These are phyloP conservation scores for Thera britannica DNA, from an alignment of 2,888 invertebrate genomes.

Conservation along the genomic window DNA sequence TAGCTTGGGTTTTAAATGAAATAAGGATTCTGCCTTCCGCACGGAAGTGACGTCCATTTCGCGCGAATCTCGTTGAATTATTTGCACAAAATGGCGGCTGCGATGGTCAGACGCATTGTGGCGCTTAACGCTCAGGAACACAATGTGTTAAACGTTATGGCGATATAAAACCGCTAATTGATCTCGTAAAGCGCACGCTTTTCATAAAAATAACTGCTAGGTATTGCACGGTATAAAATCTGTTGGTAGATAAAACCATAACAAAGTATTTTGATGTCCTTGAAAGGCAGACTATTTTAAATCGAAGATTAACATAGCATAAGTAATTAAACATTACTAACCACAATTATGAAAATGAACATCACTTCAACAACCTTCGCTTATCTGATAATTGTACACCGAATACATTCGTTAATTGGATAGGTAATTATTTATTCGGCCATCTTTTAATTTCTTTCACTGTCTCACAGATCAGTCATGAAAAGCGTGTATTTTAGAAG, in stretches of 20 bases:
- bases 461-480: conserved; percentile 11
- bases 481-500: conserved; percentile 15
- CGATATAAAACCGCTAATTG: conserved; percentile 71
- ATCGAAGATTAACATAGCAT: too few species aligned
- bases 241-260: neutral
- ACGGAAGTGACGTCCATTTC: conserved; percentile 69
- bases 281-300: neutral
- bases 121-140: conserved; percentile 45
- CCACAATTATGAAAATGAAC: neutral
- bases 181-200: conserved; percentile 58
- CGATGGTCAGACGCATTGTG: conserved; percentile 63
- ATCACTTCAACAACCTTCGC: neutral
- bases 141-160: conserved; percentile 58
- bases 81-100: conserved; percentile 70
- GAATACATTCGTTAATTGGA: conserved; percentile 1
- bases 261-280: neutral
- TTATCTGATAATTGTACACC: neutral
- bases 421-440: conserved; percentile 1
- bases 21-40: conserved; percentile 53
- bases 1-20: conserved; percentile 58
- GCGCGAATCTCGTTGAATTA: conserved; percentile 77
- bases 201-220: conserved; percentile 42
- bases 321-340: too few species aligned
- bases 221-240: neutral
- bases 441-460: neutral